Conservation (phyloP, 1,140 invertebrate species). For the Drosophila bocki region DNA sequence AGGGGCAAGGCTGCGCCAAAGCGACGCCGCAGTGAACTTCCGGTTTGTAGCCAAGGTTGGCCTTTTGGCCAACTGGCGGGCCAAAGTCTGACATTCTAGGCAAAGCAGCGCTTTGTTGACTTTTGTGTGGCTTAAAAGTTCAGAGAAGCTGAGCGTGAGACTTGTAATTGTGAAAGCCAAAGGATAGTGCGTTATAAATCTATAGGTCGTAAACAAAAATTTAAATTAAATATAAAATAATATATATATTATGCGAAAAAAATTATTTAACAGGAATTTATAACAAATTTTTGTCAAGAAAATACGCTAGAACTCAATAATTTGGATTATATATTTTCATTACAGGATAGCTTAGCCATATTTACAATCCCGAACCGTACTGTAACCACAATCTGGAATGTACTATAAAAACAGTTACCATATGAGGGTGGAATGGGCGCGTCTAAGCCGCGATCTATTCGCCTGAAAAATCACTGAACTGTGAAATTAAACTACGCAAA, state of each 20-base stretch:
- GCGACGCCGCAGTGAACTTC: slow-evolving; percentile 69
- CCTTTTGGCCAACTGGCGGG: slow-evolving; percentile 60
- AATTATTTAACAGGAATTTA: neutral
- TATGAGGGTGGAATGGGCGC: slow-evolving; percentile 63
- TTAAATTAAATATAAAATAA: too few relatives aligned
- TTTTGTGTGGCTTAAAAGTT: slow-evolving; percentile 54
- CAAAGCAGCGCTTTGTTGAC: slow-evolving; percentile 51
- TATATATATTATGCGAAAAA: neutral
- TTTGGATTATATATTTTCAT: neutral
- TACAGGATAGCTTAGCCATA: neutral
- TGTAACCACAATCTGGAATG: slow-evolving; percentile 17
- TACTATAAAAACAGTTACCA: slow-evolving; percentile 17
- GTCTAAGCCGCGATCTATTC: slow-evolving; percentile 68
- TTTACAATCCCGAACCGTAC: neutral
- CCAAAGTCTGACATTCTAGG: slow-evolving; percentile 33
- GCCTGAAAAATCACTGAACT: slow-evolving; percentile 70
- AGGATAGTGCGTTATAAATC: slow-evolving; percentile 9
- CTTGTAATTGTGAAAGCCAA: slow-evolving; percentile 56
- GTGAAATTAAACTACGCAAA: slow-evolving; percentile 77
- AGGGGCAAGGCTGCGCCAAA: slow-evolving; percentile 40
- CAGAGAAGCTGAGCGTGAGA: slow-evolving; percentile 23
- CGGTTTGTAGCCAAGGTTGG: slow-evolving; percentile 73
- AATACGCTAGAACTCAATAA: too few relatives aligned
- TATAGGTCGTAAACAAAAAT: neutral
- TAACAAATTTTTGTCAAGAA: neutral